Evolutionary conservation across 2,888 invertebrate species (phyloP), one percentile per base, ranked within the genome.

Genomic region (Thymelicus sylvestris): DNA sequence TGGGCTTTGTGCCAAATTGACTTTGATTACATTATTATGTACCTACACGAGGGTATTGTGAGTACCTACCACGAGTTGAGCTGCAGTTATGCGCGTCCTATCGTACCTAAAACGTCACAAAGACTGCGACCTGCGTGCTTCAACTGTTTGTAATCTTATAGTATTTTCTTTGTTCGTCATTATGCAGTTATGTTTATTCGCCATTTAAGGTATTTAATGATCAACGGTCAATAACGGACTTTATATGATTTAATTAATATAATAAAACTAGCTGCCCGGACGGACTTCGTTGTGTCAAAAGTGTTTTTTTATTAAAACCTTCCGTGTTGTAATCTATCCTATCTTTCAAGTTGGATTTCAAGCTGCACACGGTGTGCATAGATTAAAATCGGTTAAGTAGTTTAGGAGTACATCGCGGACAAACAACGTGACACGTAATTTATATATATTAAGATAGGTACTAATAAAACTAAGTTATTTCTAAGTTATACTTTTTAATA

Each of bases 1-100:
- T 90, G 89, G 89, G 85, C 74, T 68, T 68, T 73, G 72, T 84
- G 90, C 90, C 91, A 91, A 86, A 81, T 78, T 80, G 77, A 76
- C 77, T 76, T 74, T 59, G 39, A 59, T 70, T 50, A 50, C 39
- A 50, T 48, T 70, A 64, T 19, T 48, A 69, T 48, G 39, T 70
- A 57, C n/a, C n/a, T n/a, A n/a, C 41, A 44, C 13, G 41, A 60
- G 41, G 41, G 41, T 64, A 59, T 44, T 44, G 44, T 44, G 44
- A 12, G 44, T 79, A 81, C 79, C 50, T 38, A 13, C 38, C 39
- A 47, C 63, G 19, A 47, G 24, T 13, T 10, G 8, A 63, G 48
- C 57, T 50, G 61, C 39, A 67, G 13, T 60, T 60, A 39, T 50
- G 39, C 55, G 15, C 38, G 55, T 64, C 48, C 44, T 48, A 47